These are phyloP conservation scores for Atta cephalotes DNA, from an alignment of 1,140 invertebrate genomes.

Conservation along the genomic window DNA sequence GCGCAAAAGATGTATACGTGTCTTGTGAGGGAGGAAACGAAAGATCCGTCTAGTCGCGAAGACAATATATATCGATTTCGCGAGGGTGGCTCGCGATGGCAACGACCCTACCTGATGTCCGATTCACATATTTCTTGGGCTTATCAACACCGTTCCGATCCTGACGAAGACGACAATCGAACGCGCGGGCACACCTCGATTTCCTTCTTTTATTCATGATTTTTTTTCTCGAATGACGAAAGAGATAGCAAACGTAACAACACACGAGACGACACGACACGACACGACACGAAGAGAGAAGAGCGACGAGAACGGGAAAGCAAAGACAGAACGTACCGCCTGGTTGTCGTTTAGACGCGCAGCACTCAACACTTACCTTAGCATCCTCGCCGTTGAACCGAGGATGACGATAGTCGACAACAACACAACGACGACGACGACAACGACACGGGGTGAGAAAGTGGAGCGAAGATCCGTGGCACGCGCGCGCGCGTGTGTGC, in stretches of 20 bases:
- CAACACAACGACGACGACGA: slow-evolving; percentile 38
- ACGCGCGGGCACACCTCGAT: slow-evolving; percentile 30
- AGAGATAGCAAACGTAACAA: background rate
- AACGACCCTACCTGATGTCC: slow-evolving; percentile 80
- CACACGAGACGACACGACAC: background rate
- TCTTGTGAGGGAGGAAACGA: slow-evolving; percentile 66
- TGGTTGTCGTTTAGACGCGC: slow-evolving; percentile 7
- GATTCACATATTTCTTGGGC: slow-evolving; percentile 71
- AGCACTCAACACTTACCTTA: slow-evolving; percentile 79
- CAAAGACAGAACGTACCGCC: background rate
- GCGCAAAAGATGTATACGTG: slow-evolving; percentile 39
- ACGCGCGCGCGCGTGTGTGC: background rate
- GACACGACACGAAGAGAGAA: background rate
- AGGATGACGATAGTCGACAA: slow-evolving; percentile 23
- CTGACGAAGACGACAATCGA: slow-evolving; percentile 71
- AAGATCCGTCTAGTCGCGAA: slow-evolving; percentile 67
- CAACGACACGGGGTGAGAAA: slow-evolving; percentile 57
- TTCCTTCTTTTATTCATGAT: slow-evolving; percentile 10
- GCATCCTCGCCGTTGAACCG: slow-evolving; percentile 74
- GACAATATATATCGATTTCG: slow-evolving; percentile 81
- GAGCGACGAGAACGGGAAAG: slow-evolving; percentile 31
- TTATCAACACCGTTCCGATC: slow-evolving; percentile 77
- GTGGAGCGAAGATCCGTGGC: background rate
- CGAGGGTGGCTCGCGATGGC: slow-evolving; percentile 82
- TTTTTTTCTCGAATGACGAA: background rate